phyloP scores from a whole-genome alignment of 2,113 vertebrate genomes.

The Lophura nycthemera region DNA sequence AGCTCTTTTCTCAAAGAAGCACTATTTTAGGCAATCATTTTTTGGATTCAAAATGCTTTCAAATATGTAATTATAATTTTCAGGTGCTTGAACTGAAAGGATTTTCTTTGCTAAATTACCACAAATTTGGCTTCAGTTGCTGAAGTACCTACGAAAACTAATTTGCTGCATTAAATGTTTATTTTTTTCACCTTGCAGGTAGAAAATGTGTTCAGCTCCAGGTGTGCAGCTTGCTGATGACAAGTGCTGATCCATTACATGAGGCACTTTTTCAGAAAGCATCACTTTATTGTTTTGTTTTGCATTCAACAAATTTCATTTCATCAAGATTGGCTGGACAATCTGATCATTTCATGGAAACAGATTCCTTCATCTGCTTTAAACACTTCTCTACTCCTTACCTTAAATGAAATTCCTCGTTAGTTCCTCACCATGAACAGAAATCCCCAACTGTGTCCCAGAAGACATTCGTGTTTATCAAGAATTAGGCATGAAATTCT shows the following conservation, averaged over 20 bases:
- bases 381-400: not conserved
- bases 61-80: not conserved
- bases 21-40: not conserved
- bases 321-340: not conserved
- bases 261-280: not conserved
- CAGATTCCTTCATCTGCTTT: not conserved
- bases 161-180: not conserved
- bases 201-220: not conserved
- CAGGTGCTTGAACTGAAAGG: not conserved
- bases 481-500: not conserved
- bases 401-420: not conserved
- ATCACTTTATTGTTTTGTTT: not conserved
- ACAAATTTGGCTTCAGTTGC: not conserved
- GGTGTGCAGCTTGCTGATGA: not conserved
- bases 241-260: not conserved
- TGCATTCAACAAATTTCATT: rapidly evolving
- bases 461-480: not conserved
- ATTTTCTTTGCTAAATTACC: not conserved
- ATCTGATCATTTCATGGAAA: not conserved
- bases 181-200: not conserved
- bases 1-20: not conserved
- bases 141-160: not conserved
- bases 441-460: not conserved
- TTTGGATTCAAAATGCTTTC: not conserved
- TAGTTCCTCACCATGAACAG: not conserved